Evolutionary conservation across 2,888 invertebrate genomes (phyloP), one percentile per base, ranked within the genome.

Genomic region (Trachelus iudaicus): DNA sequence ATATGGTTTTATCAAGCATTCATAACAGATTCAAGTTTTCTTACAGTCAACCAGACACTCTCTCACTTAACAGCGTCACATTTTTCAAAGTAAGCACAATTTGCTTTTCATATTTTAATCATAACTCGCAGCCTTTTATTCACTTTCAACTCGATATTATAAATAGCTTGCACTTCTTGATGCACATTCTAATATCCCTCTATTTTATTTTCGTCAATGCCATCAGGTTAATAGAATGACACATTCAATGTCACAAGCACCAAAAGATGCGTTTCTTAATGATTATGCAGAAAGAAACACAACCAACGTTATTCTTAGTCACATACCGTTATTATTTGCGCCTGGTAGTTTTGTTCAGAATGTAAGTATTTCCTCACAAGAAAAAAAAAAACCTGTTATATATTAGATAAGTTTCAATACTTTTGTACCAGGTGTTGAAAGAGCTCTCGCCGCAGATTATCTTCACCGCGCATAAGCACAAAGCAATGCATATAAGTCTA

Each of bases 1-100:
- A 96, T 86, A 93, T 94, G 69, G 94, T 97, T 71, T 94, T 94
- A 34, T 92, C 92, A 30, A 94, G 96, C 86, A 98, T 97, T 90
- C 94, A 95, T 79, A 93, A 94, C 83, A 94, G 95, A 82, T 98
- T 97, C 89, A 93, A 90, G 83, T 90, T 89, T 81, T 89, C 91
- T 6, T 91, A 86, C 74, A 86, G 94, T 56, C 96, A 96, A 85
- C 94, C 95, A 3, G 93, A 95, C 83, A 92, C 95, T 0, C 93
- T 96, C 69, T 92, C 92, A 75, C 92, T 93, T 83, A 93, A 93
- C 75, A 94, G 95, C 87, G 91, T 96, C 69, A 94, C 95, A 69
- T 95, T 96, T 89, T 95, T 95, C 85, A 96, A 96, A 93, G 94
- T 96, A 86, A 77, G 13, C 73, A 75, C 13, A 71, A 30, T 40